These are phyloP conservation scores for Nebria salina DNA, from an alignment of 2,888 invertebrate genomes.

Conservation along the genomic window DNA sequence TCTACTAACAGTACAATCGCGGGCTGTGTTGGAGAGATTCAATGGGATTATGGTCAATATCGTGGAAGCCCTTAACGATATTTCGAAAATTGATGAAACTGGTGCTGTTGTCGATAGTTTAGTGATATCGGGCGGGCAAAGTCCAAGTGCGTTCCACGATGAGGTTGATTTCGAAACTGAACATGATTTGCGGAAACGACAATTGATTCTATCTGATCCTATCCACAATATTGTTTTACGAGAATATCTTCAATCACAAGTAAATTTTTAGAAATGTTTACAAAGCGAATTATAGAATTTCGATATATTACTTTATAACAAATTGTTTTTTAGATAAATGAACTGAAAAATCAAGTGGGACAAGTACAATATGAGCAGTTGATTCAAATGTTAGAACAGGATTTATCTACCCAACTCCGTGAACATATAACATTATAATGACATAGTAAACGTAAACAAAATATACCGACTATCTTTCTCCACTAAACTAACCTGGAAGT, in stretches of 20 bases:
- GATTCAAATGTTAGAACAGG: constrained; percentile 76
- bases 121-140: constrained; percentile 57
- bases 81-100: constrained; percentile 75
- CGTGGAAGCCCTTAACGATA: constrained; percentile 81
- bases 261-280: constrained; percentile 56
- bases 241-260: constrained; percentile 77
- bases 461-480: background rate
- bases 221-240: constrained; percentile 81
- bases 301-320: background rate
- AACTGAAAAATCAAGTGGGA: constrained; percentile 79
- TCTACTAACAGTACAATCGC: constrained; percentile 74
- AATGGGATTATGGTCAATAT: constrained; percentile 77
- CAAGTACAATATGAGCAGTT: constrained; percentile 79
- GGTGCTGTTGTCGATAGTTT: constrained; percentile 63
- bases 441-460: background rate
- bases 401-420: constrained; percentile 76
- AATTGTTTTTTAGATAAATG: constrained; percentile 68
- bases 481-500: background rate
- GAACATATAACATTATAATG: constrained; percentile 67
- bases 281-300: no score
- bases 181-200: constrained; percentile 78
- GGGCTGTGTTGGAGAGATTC: constrained; percentile 76
- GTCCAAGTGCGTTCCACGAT: constrained; percentile 62
- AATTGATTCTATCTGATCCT: constrained; percentile 78
- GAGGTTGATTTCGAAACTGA: constrained; percentile 72